Evolutionary conservation across 2,797 vertebrate species (phyloP).

Genomic region (Centropyge bicolor): DNA sequence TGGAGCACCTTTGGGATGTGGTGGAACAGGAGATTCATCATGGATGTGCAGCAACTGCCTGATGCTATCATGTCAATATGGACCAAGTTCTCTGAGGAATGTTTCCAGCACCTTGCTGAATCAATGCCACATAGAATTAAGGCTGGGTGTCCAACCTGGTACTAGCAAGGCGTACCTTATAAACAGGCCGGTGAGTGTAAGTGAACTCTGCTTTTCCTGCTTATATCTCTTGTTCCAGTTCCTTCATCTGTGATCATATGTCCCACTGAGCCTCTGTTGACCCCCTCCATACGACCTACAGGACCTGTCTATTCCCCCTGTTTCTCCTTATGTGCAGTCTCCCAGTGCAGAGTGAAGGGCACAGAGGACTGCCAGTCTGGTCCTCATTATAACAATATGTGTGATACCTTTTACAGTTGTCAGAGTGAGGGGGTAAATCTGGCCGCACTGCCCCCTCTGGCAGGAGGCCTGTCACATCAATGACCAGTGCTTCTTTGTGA

Average conservation of each 20-base stretch:
- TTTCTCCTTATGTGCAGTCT: slow-evolving; percentile 19
- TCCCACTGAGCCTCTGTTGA: slow-evolving; percentile 25
- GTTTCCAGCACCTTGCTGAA: too few species aligned
- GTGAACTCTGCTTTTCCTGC: not conserved
- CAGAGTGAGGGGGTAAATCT: slow-evolving; percentile 84
- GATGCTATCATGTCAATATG: slow-evolving; percentile 52
- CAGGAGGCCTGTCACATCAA: slow-evolving; percentile 85
- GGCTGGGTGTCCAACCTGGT: too few species aligned
- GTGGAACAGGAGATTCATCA: slow-evolving; percentile 29
- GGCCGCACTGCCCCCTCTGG: slow-evolving; percentile 79
- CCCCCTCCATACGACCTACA: slow-evolving; percentile 5
- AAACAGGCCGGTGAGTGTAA: too few species aligned
- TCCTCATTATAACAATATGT: slow-evolving; percentile 90
- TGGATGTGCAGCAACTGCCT: slow-evolving; percentile 62
- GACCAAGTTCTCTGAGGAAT: slow-evolving; percentile 31
- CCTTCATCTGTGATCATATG: slow-evolving; percentile 24
- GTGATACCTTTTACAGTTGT: slow-evolving; percentile 89
- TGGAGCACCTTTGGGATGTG: too few species aligned
- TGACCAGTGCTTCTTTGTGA: slow-evolving; percentile 78
- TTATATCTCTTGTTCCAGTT: slow-evolving; percentile 3
- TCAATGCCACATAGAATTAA: too few species aligned
- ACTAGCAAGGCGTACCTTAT: too few species aligned
- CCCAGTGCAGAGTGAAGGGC: slow-evolving; percentile 79
- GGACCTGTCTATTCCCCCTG: slow-evolving; percentile 4
- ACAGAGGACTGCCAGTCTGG: slow-evolving; percentile 76